Percentiles rank a stretch among this genome's conserved stretches.
These are phyloP conservation scores for Gallinago nigripennis DNA, from an alignment of 2,797 vertebrate species.

Conservation along the genomic window DNA sequence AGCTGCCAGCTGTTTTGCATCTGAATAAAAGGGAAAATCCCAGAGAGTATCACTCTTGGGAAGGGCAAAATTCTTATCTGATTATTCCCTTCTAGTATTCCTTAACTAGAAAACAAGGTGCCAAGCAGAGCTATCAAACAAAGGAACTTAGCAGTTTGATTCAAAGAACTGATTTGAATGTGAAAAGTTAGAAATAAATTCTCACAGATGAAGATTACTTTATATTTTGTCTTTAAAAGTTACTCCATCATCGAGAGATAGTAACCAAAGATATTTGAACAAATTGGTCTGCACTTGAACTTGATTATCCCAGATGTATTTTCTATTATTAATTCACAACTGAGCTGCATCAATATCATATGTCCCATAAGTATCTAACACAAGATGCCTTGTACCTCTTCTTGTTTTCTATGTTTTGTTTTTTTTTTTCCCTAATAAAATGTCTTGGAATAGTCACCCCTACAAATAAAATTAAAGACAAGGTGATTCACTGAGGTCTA, in stretches of 20 bases:
- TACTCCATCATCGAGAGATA: background rate
- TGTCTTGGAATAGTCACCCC: background rate
- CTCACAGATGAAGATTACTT: background rate
- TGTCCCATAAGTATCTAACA: slow-evolving; percentile 30
- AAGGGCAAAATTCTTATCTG: background rate
- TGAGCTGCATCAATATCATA: background rate
- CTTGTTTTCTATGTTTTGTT: background rate
- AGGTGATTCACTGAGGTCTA: background rate
- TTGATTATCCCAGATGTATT: background rate
- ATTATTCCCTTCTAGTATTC: background rate
- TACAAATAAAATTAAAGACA: background rate
- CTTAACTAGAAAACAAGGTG: background rate
- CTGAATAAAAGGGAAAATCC: slow-evolving; percentile 1
- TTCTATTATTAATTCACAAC: background rate
- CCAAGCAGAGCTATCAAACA: background rate
- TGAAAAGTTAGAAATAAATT: slow-evolving; percentile 1
- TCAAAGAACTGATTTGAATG: background rate
- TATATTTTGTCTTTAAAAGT: slow-evolving; percentile 47
- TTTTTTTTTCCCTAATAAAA: background rate
- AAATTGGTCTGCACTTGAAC: slow-evolving; percentile 30
- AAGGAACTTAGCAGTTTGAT: background rate
- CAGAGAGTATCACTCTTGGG: background rate
- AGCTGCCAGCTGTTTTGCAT: background rate
- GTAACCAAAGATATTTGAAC: slow-evolving; percentile 70
- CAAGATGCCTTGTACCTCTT: slow-evolving; percentile 25